Conservation (phyloP, 2,888 invertebrate species). For the Nysson spinosus region DNA sequence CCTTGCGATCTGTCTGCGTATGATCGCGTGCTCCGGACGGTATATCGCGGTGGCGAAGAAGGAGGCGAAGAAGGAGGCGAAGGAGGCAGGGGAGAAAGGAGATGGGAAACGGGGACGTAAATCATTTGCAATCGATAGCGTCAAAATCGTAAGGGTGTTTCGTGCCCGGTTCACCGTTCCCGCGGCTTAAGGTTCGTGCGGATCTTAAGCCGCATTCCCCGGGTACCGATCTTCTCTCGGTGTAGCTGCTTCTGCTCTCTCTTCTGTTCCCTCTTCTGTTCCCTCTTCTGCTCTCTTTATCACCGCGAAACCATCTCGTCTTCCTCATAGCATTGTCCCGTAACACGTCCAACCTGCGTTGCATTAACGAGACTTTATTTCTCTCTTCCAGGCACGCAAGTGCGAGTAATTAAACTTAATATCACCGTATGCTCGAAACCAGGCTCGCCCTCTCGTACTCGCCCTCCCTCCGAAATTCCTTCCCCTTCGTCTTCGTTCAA, state of each 20-base stretch:
- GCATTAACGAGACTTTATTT: slow-evolving; percentile 44
- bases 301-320: slow-evolving; percentile 54
- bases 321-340: slow-evolving; percentile 60
- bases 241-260: too few relatives aligned
- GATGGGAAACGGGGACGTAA: slow-evolving; percentile 31
- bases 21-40: slow-evolving; percentile 33
- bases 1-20: slow-evolving; percentile 12
- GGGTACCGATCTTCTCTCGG: slow-evolving; percentile 11
- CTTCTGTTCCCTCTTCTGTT: too few relatives aligned
- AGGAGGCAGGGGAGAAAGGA: slow-evolving; percentile 2
- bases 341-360: slow-evolving; percentile 48
- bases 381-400: slow-evolving; percentile 11
- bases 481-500: too few relatives aligned
- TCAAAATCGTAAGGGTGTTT: slow-evolving; percentile 45
- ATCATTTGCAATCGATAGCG: slow-evolving; percentile 53
- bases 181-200: background rate
- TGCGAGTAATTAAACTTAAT: slow-evolving; percentile 15
- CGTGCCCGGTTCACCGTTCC: slow-evolving; percentile 15
- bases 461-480: background rate
- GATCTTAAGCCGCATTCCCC: background rate
- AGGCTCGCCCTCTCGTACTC: background rate
- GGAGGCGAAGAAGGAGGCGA: too few relatives aligned
- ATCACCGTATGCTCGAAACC: background rate
- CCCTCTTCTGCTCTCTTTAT: slow-evolving; percentile 40
- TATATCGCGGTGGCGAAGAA: too few relatives aligned